Conservation (phyloP, 2,113 vertebrate genomes). For the Panthera leo region DNA sequence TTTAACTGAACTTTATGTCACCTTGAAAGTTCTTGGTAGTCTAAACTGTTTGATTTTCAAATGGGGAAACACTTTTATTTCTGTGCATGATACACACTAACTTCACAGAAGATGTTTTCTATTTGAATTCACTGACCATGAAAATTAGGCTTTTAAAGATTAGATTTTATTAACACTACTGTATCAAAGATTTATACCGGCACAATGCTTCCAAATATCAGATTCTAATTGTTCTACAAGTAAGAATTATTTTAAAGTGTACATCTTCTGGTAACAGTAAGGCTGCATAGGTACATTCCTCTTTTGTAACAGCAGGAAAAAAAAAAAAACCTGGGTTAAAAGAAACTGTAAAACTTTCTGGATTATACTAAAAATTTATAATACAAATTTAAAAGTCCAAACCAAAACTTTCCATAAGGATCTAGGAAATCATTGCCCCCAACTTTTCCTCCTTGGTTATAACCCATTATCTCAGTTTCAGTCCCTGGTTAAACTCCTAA, state of each 20-base stretch:
- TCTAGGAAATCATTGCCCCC: background rate
- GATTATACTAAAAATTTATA: background rate
- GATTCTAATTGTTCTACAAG: background rate
- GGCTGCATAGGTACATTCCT: background rate
- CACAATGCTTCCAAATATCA: background rate
- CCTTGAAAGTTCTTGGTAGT: background rate
- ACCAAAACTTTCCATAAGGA: background rate
- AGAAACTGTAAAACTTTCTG: conserved; percentile 10
- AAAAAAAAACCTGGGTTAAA: background rate
- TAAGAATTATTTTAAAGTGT: background rate
- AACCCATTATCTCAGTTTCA: background rate
- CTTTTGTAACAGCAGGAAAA: background rate
- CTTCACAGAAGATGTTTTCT: background rate
- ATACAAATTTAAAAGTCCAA: conserved; percentile 15
- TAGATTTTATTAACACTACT: background rate
- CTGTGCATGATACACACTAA: background rate
- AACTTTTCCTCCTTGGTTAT: background rate
- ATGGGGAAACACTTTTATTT: background rate
- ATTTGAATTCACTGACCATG: conserved; percentile 14
- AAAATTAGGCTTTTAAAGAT: background rate
- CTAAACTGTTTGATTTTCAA: conserved; percentile 38
- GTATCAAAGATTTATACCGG: background rate
- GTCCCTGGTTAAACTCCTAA: background rate
- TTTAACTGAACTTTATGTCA: conserved; percentile 10
- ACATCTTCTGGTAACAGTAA: background rate